Percentiles rank a stretch among this genome's conserved stretches.
Conservation (phyloP, 2,888 invertebrate genomes). For the Willowsia nigromaculata region DNA sequence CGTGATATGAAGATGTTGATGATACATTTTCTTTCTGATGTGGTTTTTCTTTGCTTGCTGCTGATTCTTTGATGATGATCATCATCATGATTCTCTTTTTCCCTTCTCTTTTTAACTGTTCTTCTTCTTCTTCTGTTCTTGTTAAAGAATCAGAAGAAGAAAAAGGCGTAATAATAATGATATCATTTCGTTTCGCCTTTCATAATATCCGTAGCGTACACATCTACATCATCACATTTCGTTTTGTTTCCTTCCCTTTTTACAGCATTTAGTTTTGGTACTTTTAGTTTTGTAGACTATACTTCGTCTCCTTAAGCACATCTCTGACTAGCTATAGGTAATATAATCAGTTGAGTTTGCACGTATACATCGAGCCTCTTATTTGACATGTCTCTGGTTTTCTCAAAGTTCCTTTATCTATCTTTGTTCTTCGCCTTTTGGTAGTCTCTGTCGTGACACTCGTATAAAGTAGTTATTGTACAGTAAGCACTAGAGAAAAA, state of each 20-base stretch:
- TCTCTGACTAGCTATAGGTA: no score
- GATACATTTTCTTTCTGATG: slow-evolving; percentile 56
- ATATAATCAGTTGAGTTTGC: no score
- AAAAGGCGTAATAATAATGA: slow-evolving; percentile 58
- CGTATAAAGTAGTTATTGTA: slow-evolving; percentile 38
- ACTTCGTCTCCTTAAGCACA: no score
- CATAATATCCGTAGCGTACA: slow-evolving; percentile 52
- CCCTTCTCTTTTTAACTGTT: slow-evolving; percentile 22
- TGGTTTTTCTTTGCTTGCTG: slow-evolving; percentile 52
- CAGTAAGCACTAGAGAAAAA: neutral
- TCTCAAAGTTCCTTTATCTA: slow-evolving; percentile 25
- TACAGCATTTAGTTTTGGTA: neutral
- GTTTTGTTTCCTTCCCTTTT: slow-evolving; percentile 45
- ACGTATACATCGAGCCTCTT: neutral
- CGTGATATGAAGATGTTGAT: slow-evolving; percentile 69
- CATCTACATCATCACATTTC: slow-evolving; percentile 51
- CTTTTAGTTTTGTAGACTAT: neutral
- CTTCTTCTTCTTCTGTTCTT: neutral
- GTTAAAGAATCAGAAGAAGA: no score
- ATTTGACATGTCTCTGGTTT: neutral
- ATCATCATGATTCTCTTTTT: slow-evolving; percentile 31
- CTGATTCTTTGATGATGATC: neutral
- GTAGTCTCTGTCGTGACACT: slow-evolving; percentile 47
- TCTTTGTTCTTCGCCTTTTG: slow-evolving; percentile 18
- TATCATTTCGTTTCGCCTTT: slow-evolving; percentile 61